phyloP scores from a whole-genome alignment of 53 echinoderm and acorn worm genomes.

The Patiria pectinifera region DNA sequence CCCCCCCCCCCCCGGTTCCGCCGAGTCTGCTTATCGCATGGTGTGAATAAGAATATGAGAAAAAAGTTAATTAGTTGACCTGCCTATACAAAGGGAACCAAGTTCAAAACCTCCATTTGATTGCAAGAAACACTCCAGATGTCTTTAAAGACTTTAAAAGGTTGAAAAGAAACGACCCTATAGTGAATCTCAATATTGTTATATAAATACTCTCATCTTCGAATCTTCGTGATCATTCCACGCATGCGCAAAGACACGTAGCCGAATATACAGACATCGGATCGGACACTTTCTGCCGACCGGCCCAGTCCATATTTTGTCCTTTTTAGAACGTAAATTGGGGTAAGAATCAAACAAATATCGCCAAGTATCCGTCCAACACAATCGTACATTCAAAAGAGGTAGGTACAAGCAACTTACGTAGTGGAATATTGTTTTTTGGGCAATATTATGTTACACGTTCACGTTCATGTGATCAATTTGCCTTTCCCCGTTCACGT shows the following conservation, averaged over 20 bases:
- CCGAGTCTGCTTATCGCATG: no score
- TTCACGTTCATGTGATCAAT: not conserved
- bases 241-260: constrained; percentile 69
- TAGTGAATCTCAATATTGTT: not conserved
- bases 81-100: no score
- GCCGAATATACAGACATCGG: constrained; percentile 20
- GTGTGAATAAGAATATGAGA: no score
- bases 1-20: no score
- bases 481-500: not conserved
- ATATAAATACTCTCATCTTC: not conserved
- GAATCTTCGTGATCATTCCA: constrained; percentile 24
- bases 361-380: not conserved
- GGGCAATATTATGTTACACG: not conserved
- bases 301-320: constrained; percentile 38
- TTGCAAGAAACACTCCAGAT: no score
- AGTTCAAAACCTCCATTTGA: no score
- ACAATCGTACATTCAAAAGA: not conserved
- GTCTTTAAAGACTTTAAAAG: not conserved
- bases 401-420: not conserved
- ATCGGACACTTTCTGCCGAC: not conserved
- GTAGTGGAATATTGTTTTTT: not conserved
- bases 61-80: no score
- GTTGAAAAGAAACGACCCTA: not conserved
- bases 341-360: not conserved
- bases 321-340: constrained; percentile 23